phyloP scores from a whole-genome alignment of 30 jellyfish, hydroid and myxozoan genomes.

The Rhopilema esculentum region DNA sequence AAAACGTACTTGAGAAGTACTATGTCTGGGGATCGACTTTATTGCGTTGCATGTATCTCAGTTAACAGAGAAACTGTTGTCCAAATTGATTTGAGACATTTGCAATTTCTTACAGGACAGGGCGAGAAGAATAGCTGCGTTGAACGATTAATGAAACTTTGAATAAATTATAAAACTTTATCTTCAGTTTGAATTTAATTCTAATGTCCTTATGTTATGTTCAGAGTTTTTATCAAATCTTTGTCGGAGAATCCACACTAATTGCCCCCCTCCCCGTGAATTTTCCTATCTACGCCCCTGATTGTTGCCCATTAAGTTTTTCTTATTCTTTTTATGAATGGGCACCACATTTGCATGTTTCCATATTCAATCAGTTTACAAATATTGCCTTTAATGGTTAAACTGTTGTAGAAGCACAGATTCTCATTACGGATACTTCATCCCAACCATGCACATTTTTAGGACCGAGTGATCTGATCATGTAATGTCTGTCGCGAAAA shows the following conservation, averaged over 20 bases:
- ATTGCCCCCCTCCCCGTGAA: background rate
- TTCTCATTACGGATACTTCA: no score
- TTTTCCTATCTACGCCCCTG: background rate
- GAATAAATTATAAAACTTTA: no score
- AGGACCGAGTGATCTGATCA: no score
- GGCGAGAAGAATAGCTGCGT: background rate
- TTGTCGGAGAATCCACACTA: background rate
- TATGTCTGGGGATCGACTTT: constrained; percentile 41
- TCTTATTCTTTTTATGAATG: no score
- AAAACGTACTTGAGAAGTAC: constrained; percentile 44
- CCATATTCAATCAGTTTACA: no score
- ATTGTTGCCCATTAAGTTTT: no score
- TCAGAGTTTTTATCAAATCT: background rate
- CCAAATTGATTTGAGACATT: constrained; percentile 27
- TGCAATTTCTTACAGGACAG: background rate
- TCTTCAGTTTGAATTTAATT: no score
- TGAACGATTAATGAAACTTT: background rate
- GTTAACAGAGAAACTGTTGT: constrained; percentile 41
- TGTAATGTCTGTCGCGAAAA: no score
- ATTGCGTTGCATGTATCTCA: constrained; percentile 37
- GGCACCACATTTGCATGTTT: no score
- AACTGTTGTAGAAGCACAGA: no score
- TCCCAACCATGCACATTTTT: no score
- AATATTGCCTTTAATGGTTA: no score
- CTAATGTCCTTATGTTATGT: background rate